Percentiles rank a stretch among this genome's conserved stretches.
phyloP scores from a whole-genome alignment of 2,888 invertebrate species.

The Sminthurinus aureus region DNA sequence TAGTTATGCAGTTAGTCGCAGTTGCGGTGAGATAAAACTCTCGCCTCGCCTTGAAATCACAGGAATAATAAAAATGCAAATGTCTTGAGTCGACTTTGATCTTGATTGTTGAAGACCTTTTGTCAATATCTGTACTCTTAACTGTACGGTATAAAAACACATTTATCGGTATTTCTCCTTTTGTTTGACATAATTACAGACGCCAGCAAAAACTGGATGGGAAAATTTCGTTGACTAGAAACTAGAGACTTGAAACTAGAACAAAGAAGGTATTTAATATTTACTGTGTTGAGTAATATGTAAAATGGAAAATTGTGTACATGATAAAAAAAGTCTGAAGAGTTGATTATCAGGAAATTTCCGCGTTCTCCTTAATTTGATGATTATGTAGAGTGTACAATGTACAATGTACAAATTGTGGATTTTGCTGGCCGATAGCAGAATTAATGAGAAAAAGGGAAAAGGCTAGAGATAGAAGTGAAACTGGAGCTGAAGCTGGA shows the following conservation, averaged over 20 bases:
- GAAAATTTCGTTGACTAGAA: not conserved
- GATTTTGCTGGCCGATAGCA: not conserved
- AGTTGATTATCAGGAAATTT: not conserved
- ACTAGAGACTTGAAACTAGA: no score
- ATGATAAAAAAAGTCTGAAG: not conserved
- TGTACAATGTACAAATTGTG: not conserved
- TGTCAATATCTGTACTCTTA: no score
- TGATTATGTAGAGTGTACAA: not conserved
- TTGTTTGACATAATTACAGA: not conserved
- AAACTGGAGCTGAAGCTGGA: not conserved
- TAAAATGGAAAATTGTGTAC: not conserved
- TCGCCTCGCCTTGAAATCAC: no score
- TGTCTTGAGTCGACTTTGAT: no score
- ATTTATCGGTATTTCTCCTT: no score
- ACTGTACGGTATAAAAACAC: no score
- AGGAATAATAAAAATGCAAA: no score
- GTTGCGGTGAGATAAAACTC: no score
- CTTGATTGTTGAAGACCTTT: no score
- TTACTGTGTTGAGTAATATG: no score
- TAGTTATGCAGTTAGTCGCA: no score
- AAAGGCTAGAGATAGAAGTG: not conserved
- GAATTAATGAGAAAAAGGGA: slow-evolving; percentile 5
- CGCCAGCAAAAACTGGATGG: not conserved
- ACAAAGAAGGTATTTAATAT: no score
- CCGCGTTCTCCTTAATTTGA: not conserved